Evolutionary conservation across 2,888 invertebrate genomes (phyloP).

Genomic region (Xestoiulus laeticollis): DNA sequence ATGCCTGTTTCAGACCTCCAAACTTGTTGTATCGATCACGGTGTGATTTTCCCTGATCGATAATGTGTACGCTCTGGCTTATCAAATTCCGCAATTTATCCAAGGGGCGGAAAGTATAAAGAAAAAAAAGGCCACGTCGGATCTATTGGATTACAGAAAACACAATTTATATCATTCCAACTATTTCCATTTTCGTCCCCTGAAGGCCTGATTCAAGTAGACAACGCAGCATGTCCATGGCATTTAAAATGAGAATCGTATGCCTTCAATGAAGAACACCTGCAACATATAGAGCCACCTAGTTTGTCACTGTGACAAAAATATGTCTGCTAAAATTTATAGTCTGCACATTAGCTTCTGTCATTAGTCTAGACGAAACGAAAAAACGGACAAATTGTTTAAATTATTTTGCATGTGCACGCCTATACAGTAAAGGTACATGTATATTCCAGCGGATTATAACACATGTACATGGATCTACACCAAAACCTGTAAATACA

Average conservation of each 20-base stretch:
- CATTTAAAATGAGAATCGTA: background rate
- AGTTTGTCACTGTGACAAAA: background rate
- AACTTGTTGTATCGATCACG: background rate
- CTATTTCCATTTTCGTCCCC: constrained; percentile 20
- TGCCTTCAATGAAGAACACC: background rate
- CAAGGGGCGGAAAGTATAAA: constrained; percentile 28
- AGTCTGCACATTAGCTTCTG: no score
- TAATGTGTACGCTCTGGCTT: background rate
- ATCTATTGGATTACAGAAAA: constrained; percentile 18
- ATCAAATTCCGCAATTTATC: constrained; percentile 30
- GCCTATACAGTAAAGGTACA: no score
- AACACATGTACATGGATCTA: no score
- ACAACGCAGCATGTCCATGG: background rate
- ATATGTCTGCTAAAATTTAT: background rate
- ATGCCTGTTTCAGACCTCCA: background rate
- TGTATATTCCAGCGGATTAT: no score
- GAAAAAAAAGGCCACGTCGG: constrained; percentile 15
- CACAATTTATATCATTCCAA: constrained; percentile 23
- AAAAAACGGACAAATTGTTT: no score
- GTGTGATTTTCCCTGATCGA: background rate
- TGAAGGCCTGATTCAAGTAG: background rate
- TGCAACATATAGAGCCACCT: background rate
- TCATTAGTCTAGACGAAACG: no score
- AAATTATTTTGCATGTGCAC: no score
- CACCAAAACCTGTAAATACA: no score